These are phyloP conservation scores for Neodiprion pinetum DNA, from an alignment of 1,140 invertebrate species.

Conservation along the genomic window DNA sequence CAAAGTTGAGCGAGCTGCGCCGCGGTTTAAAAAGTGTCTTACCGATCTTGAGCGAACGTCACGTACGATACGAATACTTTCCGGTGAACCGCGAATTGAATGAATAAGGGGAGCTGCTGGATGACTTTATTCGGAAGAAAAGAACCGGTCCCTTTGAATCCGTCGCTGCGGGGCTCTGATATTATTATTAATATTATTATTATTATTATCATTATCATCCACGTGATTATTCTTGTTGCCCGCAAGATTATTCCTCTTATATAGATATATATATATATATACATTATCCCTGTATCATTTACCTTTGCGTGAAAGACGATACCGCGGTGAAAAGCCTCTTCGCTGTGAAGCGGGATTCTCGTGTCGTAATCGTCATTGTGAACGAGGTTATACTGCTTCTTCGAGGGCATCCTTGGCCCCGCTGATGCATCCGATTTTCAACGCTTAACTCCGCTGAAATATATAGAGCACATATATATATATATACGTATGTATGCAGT, in stretches of 20 bases:
- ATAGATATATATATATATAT: background rate
- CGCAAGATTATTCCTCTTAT: background rate
- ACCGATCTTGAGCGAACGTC: too few relatives aligned
- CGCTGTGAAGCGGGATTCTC: slow-evolving; percentile 91
- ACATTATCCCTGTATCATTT: slow-evolving; percentile 37
- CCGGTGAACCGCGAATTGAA: too few relatives aligned
- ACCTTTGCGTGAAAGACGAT: slow-evolving; percentile 98
- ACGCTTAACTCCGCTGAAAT: slow-evolving; percentile 54
- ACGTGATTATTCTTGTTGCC: background rate
- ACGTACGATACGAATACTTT: too few relatives aligned
- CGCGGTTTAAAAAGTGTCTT: too few relatives aligned
- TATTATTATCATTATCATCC: background rate
- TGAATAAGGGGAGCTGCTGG: too few relatives aligned
- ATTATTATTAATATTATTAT: too few relatives aligned
- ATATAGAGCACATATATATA: slow-evolving; percentile 19
- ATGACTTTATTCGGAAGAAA: too few relatives aligned
- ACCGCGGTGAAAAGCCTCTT: slow-evolving; percentile 96
- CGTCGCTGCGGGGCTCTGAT: too few relatives aligned
- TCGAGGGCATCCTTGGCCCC: slow-evolving; percentile 78
- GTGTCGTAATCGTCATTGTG: slow-evolving; percentile 94
- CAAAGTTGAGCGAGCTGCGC: too few relatives aligned
- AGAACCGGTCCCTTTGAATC: too few relatives aligned
- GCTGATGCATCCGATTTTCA: slow-evolving; percentile 54
- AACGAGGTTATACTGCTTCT: slow-evolving; percentile 92
- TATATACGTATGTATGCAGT: background rate